Base-by-base conservation (phyloP, 2,113 vertebrate species). In the Bubo bubo region DNA sequence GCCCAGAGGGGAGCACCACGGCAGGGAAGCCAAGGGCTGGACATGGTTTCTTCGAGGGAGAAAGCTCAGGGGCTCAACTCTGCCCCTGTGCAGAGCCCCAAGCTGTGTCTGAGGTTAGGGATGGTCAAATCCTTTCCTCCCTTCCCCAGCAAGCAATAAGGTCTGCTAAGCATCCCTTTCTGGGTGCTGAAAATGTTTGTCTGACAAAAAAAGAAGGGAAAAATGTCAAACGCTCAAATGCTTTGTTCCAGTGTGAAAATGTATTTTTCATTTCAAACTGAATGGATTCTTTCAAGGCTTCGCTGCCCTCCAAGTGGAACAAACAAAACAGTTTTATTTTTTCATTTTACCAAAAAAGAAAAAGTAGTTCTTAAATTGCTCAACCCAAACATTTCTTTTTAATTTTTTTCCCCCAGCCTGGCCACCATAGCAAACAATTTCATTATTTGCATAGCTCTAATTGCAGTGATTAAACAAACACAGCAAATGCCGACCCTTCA, bases 391-490 rank as follows among this genome's bases (percentile, higher is more conserved):
- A 67, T 55, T 89, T 91, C 4, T 56, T 95, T 85, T 64, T 41
- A 15, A 7, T 43, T 82, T 66, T 73, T 63, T 35, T 8, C 1
- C 9, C 45, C 23, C 43, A 86, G 67, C 59, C 66, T 76, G 84
- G 74, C 85, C 90, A 92, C 74, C 58, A 50, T 28, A 76, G 92
- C 93, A 96, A 97, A 95, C 77, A 92, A 74, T 94, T 93, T 90
- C 87, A 50, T 90, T 94, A 95, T 97, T 97, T 97, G 95, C 62
- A 11, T 95, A 79, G 81, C 45, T 90, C 88, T 97, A 96, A 96
- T 97, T 96, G 95, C 80, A 82, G 74, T 64, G 93, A 96, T 95
- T 94, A 93, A 97, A 93, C 88, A 97, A 95, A 95, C 94, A 84
- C 86, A 87, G 93, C 80, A 21, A 93, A 94, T 1, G 35, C 70